Base-by-base conservation (phyloP, 1,140 invertebrate genomes). In the Brachionus koreanus region DNA sequence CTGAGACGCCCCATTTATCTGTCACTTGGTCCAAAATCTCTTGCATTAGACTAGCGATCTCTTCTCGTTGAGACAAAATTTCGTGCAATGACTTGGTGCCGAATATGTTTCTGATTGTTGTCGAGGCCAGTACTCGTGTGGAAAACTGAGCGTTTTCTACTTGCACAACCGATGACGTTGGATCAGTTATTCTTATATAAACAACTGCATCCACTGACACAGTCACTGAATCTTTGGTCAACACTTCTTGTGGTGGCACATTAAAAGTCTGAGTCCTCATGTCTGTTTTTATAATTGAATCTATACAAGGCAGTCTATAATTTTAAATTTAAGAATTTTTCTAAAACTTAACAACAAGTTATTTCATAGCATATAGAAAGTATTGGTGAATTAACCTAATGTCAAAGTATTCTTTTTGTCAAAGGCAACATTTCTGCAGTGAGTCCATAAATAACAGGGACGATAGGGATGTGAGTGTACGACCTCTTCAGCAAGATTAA, bases 181-280 rank as follows among this genome's bases (percentile, higher is more conserved):
- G 82, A 61, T 84, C 72, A 29, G 65, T 46, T 3, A 84, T 43
- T 39, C 61, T 25, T 13, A 35, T 82, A 16, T 76, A 83, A 37
- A 83, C 52, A 4, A 84, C 83, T 37, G 84, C 84, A 37, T 84
- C 76, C 4, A 84, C 83, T 0, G 39, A 25, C 12, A 84, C 81
- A 13, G 84, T 83, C 9, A 84, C 84, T 16, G 83, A 83, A 52
- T 84, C 84, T 72, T 37, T 84, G 0, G 83, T 84, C n/a, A 84
- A 39, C 9, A 84, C 72, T 67, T 84, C 83, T 52, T 84, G 83
- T 5, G 65, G 81, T 52, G 83, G 83, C 16, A 84, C 81, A 75
- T 84, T 72, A 33, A 84, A 82, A 9, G 83, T 83, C 19, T 46
- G 35, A 10, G 83, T 84, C 7, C 83, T 42, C 25, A 84, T 16